Base-by-base conservation (phyloP, 2,888 invertebrate species). In the Lasioglossum pauxillum region DNA sequence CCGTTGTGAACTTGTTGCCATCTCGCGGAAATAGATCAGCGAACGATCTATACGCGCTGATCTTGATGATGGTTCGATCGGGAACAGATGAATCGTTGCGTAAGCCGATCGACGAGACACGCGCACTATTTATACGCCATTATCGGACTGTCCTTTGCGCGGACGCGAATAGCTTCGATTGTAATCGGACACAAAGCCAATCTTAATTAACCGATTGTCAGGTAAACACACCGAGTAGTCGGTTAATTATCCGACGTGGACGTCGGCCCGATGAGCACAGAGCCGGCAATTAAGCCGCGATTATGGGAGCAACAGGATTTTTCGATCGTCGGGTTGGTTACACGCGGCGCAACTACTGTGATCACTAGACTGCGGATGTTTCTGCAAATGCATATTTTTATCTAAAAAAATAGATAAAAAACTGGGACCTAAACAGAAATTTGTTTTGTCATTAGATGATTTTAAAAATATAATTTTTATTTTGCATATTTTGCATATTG, bases 191-290 rank as follows among this genome's bases (percentile, higher is more conserved):
- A 72, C 74, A 85, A 86, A 83, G 83, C 75, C 71, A 44, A 27
- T 71, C 80, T 75, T 84, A 77, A 84, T 85, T 84, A 85, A 78
- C 77, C 75, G 75, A 78, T 86, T 81, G 85, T 78, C 85, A 78
- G 81, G 78, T 78, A 81, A 86, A 85, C 85, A 75, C 78, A 67
- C 49, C 41, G 44, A 44, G 57, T 27, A 44, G 10, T 8, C 46
- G 60, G 77, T 84, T 85, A 85, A 85, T 85, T 85, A 85, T 69
- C 23, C 76, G 31, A 53, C 67, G 27, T 14, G 53, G 53, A 46
- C 46, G 35, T 82, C 69, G 38, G 57, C 75, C 46, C 53, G 38
- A 31, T n/a, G 27, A 12, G 27, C 27, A 5, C 27, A 27, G 12
- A 5, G 23, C 57, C 53, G n/a, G 16, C 31, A 64, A 85, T 80